Percentiles rank a stretch among this genome's conserved stretches.
phyloP scores from a whole-genome alignment of 1,140 invertebrate species.

The Nebria ingens region DNA sequence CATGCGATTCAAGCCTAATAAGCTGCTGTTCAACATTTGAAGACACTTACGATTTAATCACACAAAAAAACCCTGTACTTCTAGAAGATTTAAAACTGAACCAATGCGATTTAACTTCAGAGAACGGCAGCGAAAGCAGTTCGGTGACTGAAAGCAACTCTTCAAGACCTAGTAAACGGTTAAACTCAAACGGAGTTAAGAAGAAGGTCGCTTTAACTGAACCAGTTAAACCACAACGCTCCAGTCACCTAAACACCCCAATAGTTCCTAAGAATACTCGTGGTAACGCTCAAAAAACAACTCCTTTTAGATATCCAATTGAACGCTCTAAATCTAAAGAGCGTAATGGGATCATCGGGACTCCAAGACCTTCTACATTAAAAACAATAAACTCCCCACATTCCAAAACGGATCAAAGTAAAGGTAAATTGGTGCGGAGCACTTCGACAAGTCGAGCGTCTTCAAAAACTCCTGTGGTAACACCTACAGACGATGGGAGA shows the following conservation, averaged over 20 bases:
- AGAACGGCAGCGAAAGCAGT: slow-evolving; percentile 64
- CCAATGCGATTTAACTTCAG: slow-evolving; percentile 47
- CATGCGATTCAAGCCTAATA: slow-evolving; percentile 64
- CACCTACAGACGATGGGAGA: slow-evolving; percentile 56
- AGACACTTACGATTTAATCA: slow-evolving; percentile 43
- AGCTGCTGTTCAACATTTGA: slow-evolving; percentile 62
- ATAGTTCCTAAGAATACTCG: slow-evolving; percentile 26
- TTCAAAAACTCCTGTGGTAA: slow-evolving; percentile 29
- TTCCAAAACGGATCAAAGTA: background rate
- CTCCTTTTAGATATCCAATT: slow-evolving; percentile 20
- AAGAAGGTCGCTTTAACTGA: slow-evolving; percentile 25
- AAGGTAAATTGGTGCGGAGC: slow-evolving; percentile 4
- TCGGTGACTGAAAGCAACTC: slow-evolving; percentile 44
- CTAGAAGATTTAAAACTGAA: slow-evolving; percentile 33
- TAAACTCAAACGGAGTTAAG: slow-evolving; percentile 23
- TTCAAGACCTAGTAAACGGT: slow-evolving; percentile 23
- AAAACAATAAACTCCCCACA: slow-evolving; percentile 20
- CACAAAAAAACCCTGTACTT: slow-evolving; percentile 37
- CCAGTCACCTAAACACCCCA: slow-evolving; percentile 25
- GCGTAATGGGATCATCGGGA: slow-evolving; percentile 10
- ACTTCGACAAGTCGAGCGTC: slow-evolving; percentile 13
- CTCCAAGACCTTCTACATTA: slow-evolving; percentile 14
- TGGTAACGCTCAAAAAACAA: slow-evolving; percentile 20
- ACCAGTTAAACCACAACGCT: slow-evolving; percentile 16
- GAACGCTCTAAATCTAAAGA: slow-evolving; percentile 12